A percentile compares a stretch with the other conserved stretches of the same genome.
Conservation (phyloP, 2,797 vertebrate species). For the Alauda arvensis region DNA sequence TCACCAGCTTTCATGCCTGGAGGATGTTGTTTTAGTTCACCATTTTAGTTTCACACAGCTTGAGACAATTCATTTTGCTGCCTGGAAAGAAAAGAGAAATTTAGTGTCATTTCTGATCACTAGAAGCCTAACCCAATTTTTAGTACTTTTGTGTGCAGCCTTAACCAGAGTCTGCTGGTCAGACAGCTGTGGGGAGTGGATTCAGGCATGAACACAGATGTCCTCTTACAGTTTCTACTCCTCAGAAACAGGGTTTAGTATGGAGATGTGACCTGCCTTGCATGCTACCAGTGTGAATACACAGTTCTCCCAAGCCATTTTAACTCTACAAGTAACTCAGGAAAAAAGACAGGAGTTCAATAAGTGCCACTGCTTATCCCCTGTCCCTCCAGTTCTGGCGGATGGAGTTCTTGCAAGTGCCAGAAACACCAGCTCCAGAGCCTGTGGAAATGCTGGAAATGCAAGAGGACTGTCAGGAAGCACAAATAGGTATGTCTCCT, state of each 20-base stretch:
- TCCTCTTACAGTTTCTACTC: not conserved
- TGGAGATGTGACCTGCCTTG: not conserved
- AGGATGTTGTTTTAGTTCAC: not conserved
- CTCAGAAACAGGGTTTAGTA: not conserved
- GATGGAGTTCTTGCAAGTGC: slow-evolving; percentile 97
- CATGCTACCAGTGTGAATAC: not conserved
- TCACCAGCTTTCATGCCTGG: not conserved
- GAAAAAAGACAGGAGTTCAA: not conserved
- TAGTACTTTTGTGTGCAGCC: not conserved
- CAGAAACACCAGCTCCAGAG: slow-evolving; percentile 94
- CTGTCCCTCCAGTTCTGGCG: slow-evolving; percentile 87
- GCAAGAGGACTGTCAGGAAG: slow-evolving; percentile 86
- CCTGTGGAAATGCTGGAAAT: slow-evolving; percentile 84
- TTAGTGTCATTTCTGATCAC: not conserved
- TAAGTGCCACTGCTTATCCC: not conserved
- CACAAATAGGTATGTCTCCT: slow-evolving; percentile 84
- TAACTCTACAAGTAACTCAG: not conserved
- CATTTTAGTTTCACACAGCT: not conserved
- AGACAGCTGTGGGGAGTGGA: not conserved
- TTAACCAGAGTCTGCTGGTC: not conserved
- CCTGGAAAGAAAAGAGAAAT: not conserved
- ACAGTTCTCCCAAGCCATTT: not conserved
- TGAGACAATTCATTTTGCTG: not conserved
- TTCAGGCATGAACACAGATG: not conserved
- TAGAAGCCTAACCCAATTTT: not conserved